Conservation (phyloP, 2,888 invertebrate genomes). For the Diploptera punctata region DNA sequence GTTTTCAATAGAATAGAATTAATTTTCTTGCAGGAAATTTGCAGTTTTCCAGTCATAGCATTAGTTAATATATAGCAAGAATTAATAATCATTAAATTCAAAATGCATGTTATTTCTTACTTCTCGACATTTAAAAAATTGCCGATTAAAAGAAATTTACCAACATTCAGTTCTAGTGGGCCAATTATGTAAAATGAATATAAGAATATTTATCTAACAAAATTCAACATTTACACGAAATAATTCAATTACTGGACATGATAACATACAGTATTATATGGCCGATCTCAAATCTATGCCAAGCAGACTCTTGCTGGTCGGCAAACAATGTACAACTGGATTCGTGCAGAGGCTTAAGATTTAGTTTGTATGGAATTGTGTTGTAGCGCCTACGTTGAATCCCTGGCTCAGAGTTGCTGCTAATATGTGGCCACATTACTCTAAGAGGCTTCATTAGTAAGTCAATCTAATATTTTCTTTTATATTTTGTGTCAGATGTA, state of each 20-base stretch:
- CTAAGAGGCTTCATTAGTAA: slow-evolving; percentile 32
- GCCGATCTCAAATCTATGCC: slow-evolving; percentile 75
- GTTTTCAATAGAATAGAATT: too few relatives aligned
- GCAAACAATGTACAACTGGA: slow-evolving; percentile 53
- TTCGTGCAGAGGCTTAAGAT: slow-evolving; percentile 66
- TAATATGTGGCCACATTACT: slow-evolving; percentile 48
- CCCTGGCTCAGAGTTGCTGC: slow-evolving; percentile 80
- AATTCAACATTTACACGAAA: slow-evolving; percentile 48
- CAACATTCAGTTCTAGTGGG: neutral
- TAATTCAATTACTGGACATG: slow-evolving; percentile 64
- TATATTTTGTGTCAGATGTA: too few relatives aligned
- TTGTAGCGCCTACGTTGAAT: slow-evolving; percentile 82
- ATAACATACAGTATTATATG: slow-evolving; percentile 73
- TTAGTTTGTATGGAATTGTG: slow-evolving; percentile 79
- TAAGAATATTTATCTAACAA: neutral
- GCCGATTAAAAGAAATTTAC: neutral
- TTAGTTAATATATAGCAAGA: too few relatives aligned
- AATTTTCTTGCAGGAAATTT: too few relatives aligned
- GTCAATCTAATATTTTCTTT: too few relatives aligned
- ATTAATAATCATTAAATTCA: too few relatives aligned
- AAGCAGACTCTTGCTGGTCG: slow-evolving; percentile 73
- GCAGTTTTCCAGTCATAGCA: too few relatives aligned
- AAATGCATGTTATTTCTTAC: too few relatives aligned
- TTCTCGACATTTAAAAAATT: neutral
- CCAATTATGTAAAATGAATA: neutral